Evolutionary conservation across 2,888 invertebrate species (phyloP), one percentile per base, ranked within the genome.

Genomic region (Oligia fasciuncula): DNA sequence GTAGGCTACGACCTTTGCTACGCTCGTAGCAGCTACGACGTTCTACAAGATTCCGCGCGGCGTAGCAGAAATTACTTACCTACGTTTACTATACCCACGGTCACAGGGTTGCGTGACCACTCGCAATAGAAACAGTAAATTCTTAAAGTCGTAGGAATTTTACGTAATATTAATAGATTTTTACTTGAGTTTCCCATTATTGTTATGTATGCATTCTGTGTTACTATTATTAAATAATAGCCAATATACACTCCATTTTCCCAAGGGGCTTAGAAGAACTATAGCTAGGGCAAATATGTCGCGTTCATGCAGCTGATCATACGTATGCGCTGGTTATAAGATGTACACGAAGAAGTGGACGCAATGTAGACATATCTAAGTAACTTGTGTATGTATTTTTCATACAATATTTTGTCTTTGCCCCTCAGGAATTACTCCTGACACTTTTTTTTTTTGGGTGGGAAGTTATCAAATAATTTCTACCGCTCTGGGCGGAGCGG

Each of bases 1-100:
- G 70, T 79, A 69, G 65, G 29, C 79, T 87, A 85, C 74, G 79
- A 66, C 43, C 62, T 71, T 68, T 74, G 63, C 87, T 85, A 85
- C 85, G 77, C 6, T 67, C 80, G 87, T 85, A 85, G 77, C 69
- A 4, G 80, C 80, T 84, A 84, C 80, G 68, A 29, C 35, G 23
- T 60, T 54, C 62, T 77, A 76, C 63, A 73, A 63, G 77, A 83
- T 76, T 43, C 86, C 72, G 23, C 73, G 60, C 51, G 51, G 23
- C 51, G 54, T 62, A 73, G 46, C 13, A 29, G 13, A 29, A 23
- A 70, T 14, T 66, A 40, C n/a, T n/a, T 57, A 49, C 54, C 13
- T 51, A 11, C 43, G 29, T 62, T 69, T 62, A 35, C 23, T 69
- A 65, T 43, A 13, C 51, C 51, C 65, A 71, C 29, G 66, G 73